phyloP scores from a whole-genome alignment of 2,888 invertebrate genomes.

The Mystacides longicornis region DNA sequence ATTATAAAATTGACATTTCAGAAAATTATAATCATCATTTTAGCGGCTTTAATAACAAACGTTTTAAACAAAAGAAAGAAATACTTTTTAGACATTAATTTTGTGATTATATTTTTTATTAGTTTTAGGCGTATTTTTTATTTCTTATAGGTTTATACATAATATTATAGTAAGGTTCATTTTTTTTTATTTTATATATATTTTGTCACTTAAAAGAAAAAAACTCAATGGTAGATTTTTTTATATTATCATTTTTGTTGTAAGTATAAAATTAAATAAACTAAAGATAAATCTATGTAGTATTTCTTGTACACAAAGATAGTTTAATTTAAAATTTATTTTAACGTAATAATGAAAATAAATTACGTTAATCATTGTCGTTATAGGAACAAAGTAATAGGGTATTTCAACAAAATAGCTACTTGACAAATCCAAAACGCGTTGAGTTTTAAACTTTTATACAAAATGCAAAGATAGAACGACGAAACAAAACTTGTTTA shows the following conservation, averaged over 20 bases:
- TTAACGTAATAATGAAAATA: no score
- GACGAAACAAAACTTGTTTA: no score
- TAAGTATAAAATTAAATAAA: conserved; percentile 1
- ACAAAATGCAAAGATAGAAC: no score
- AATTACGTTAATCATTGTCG: no score
- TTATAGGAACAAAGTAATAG: no score
- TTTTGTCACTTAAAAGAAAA: conserved; percentile 19
- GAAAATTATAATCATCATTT: not conserved
- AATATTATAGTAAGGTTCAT: conserved; percentile 9
- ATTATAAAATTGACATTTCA: no score
- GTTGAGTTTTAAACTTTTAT: no score
- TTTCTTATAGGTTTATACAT: no score
- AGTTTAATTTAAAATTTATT: no score
- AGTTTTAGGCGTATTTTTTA: conserved; percentile 39
- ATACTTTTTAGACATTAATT: conserved; percentile 29
- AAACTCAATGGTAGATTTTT: conserved; percentile 16
- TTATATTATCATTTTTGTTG: conserved; percentile 7
- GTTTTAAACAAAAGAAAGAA: conserved; percentile 8
- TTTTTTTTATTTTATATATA: conserved; percentile 20
- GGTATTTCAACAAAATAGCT: no score
- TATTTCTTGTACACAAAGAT: conserved; percentile 1
- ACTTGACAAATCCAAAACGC: no score
- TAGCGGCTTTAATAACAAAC: no score
- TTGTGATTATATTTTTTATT: conserved; percentile 44
- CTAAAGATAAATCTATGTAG: not conserved